Conservation (phyloP, 1,140 invertebrate species). For the Hypsibius dujardini region DNA sequence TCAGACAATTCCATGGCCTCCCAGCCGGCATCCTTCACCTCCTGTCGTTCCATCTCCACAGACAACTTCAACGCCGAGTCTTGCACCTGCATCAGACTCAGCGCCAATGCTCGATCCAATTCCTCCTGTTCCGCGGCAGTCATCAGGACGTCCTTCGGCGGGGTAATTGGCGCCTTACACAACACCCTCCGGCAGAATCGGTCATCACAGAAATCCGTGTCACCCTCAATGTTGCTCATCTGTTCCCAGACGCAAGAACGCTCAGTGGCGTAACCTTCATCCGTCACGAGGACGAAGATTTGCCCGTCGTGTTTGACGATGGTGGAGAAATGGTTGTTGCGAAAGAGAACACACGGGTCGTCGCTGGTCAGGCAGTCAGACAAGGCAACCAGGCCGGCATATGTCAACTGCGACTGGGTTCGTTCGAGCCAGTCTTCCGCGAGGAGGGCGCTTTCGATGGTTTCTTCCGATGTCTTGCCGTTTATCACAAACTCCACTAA, state of each 20-base stretch:
- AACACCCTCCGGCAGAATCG: no score
- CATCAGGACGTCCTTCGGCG: no score
- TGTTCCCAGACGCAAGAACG: conserved; percentile 44
- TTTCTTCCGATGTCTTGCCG: conserved; percentile 12
- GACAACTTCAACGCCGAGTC: no score
- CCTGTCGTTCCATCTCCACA: no score
- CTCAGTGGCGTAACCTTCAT: conserved; percentile 44
- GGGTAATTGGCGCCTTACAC: no score
- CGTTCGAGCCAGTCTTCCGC: conserved; percentile 41
- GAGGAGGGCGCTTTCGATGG: conserved; percentile 30
- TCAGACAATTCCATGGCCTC: no score
- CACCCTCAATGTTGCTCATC: conserved; percentile 42
- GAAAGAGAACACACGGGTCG: conserved; percentile 42
- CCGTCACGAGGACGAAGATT: conserved; percentile 42
- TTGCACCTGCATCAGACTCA: no score
- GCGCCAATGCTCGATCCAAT: no score
- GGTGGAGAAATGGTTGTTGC: conserved; percentile 46
- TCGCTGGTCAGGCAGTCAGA: conserved; percentile 35
- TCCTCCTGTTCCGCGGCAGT: no score
- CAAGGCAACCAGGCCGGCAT: conserved; percentile 41
- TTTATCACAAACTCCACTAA: conserved; percentile 13
- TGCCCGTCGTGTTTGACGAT: conserved; percentile 40
- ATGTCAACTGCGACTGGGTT: conserved; percentile 42
- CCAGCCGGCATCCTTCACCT: no score
- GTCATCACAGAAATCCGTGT: conserved; percentile 26